Evolutionary conservation across 2,888 invertebrate genomes (phyloP), one percentile per base, ranked within the genome.

Genomic region (Cephus rjabovi): DNA sequence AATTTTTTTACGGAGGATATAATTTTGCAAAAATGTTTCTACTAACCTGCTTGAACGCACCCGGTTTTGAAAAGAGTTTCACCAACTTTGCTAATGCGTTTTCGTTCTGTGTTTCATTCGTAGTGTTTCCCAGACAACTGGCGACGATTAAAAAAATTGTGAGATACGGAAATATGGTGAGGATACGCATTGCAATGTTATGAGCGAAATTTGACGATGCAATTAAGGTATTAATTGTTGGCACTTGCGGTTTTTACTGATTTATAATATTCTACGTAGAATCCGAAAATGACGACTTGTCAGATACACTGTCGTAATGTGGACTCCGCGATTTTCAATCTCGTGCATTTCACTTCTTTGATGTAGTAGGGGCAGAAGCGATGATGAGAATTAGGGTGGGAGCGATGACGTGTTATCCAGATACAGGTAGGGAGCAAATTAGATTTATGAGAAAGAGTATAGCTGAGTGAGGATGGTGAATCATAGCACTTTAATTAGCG

Each of bases 41-140:
- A 74, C 84, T 86, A 82, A 92, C 92, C 87, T 88, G 89, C 79
- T 89, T 90, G 79, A 92, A 92, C 37, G 92, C 92, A 34, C 91
- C 92, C 12, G 92, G 92, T 79, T 90, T 90, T 33, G 91, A 90
- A 76, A 92, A 90, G 80, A 91, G 85, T 81, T 88, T 89, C 71
- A 92, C 91, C 76, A 92, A 83, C 83, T 91, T 92, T 34, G 91
- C 89, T 34, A 92, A 87, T 3, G 89, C 87, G 40, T 86, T 89
- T 77, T 90, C 89, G 69, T 83, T 79, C 34, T 85, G 84, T 12
- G 77, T 79, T 12, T 78, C 81, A 40, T 82, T 81, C 69, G 82
- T 77, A 70, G 78, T 76, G 75, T 88, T 88, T 78, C 83, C 80
- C 75, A 81, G 79, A 77, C 82, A 85, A 40, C 76, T 76, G 9